phyloP scores from a whole-genome alignment of 2,888 invertebrate genomes.

The Ceriagrion tenellum region DNA sequence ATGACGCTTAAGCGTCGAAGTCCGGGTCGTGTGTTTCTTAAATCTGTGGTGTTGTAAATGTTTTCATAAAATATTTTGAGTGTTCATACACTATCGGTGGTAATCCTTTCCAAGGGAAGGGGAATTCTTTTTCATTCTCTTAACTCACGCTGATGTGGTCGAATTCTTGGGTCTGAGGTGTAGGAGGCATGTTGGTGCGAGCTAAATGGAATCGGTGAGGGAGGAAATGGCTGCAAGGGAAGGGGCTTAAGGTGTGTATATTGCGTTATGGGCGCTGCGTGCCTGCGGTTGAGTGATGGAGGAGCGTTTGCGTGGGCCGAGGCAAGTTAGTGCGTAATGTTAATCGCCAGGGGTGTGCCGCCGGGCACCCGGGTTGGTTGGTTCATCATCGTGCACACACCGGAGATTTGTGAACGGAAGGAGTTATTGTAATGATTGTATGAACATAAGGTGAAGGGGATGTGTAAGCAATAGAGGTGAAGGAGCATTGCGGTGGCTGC shows the following conservation, averaged over 20 bases:
- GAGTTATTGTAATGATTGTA: neutral
- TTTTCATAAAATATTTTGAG: too few relatives aligned
- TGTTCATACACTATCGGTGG: too few relatives aligned
- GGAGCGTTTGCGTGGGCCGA: neutral
- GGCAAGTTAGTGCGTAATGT: neutral
- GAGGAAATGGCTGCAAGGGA: neutral
- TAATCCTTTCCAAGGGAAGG: too few relatives aligned
- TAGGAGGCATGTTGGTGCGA: neutral
- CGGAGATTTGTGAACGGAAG: neutral
- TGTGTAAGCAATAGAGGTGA: neutral
- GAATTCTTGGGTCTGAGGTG: neutral
- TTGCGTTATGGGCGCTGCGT: neutral
- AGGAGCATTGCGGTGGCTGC: neutral
- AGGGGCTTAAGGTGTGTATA: neutral
- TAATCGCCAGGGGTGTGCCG: neutral
- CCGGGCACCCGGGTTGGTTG: too few relatives aligned
- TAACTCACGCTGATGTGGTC: neutral
- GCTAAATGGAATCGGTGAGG: neutral
- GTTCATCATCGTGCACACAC: neutral
- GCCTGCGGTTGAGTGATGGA: neutral
- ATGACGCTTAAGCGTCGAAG: too few relatives aligned
- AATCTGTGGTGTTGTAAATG: too few relatives aligned
- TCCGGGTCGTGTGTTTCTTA: too few relatives aligned
- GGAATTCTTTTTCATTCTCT: too few relatives aligned
- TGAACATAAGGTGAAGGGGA: neutral